A percentile compares a stretch with the other conserved stretches of the same genome.
Conservation (phyloP, 1,140 invertebrate species). For the Pomacea maculata region DNA sequence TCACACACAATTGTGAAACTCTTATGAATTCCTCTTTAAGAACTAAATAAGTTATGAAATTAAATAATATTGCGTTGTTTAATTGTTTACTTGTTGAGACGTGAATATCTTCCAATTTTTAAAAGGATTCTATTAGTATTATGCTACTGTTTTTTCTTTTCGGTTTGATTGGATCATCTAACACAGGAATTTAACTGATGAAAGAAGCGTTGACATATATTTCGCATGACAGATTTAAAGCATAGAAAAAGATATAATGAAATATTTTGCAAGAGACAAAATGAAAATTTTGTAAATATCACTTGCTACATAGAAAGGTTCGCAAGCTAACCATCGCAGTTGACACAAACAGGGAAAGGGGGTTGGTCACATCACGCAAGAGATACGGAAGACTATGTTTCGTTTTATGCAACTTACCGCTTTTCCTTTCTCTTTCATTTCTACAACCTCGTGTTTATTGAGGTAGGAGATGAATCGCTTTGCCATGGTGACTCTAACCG, state of each 20-base stretch:
- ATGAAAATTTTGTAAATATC: neutral
- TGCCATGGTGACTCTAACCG: constrained; percentile 4
- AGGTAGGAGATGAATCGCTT: constrained; percentile 30
- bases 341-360: neutral
- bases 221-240: neutral
- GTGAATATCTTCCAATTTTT: too few relatives aligned
- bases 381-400: neutral
- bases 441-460: constrained; percentile 27
- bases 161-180: too few relatives aligned
- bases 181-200: too few relatives aligned
- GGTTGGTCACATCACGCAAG: neutral
- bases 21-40: too few relatives aligned
- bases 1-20: too few relatives aligned
- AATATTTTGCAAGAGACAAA: neutral
- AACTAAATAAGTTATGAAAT: too few relatives aligned
- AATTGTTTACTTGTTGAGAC: too few relatives aligned
- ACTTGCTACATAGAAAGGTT: neutral
- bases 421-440: constrained; percentile 36
- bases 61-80: too few relatives aligned
- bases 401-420: constrained; percentile 26
- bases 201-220: neutral
- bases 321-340: neutral
- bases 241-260: neutral
- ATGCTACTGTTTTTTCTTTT: too few relatives aligned
- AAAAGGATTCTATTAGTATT: too few relatives aligned